Percentiles rank a stretch among this genome's conserved stretches.
Conservation (phyloP, 2,797 vertebrate species). For the Bryconaethiops microstoma region DNA sequence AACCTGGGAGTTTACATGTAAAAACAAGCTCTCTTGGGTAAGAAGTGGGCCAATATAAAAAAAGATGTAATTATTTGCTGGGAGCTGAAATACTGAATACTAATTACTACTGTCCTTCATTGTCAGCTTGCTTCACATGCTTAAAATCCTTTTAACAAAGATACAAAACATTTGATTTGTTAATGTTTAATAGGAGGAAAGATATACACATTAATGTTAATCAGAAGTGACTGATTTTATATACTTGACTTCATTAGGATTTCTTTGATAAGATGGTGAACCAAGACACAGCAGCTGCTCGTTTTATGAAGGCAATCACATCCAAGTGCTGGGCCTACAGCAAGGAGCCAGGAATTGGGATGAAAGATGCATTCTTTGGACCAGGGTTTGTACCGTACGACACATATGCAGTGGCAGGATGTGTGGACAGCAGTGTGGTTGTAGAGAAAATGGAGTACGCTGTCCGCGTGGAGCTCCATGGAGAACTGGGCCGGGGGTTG, state of each 20-base stretch:
- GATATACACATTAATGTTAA: background rate
- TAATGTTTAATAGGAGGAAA: too few species aligned
- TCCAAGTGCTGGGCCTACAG: slow-evolving; percentile 73
- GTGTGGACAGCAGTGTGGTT: slow-evolving; percentile 70
- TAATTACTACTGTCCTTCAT: too few species aligned
- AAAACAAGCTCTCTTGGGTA: slow-evolving; percentile 77
- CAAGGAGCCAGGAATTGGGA: slow-evolving; percentile 49
- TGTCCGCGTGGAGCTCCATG: slow-evolving; percentile 75
- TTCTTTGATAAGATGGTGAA: slow-evolving; percentile 74
- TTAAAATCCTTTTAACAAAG: too few species aligned
- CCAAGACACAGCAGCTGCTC: slow-evolving; percentile 70
- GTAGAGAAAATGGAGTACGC: slow-evolving; percentile 69
- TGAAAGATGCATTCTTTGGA: slow-evolving; percentile 70
- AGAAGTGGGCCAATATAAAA: slow-evolving; percentile 31
- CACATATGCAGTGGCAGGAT: slow-evolving; percentile 75
- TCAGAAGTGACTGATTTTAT: background rate
- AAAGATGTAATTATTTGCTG: background rate
- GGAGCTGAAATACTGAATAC: background rate
- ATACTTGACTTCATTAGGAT: slow-evolving; percentile 65
- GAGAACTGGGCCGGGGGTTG: slow-evolving; percentile 73
- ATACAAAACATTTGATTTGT: too few species aligned
- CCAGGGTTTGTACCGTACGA: slow-evolving; percentile 78
- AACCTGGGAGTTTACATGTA: slow-evolving; percentile 76
- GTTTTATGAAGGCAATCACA: slow-evolving; percentile 77
- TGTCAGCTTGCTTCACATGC: too few species aligned